Percentiles rank a stretch among this genome's conserved stretches.
phyloP scores from a whole-genome alignment of 2,113 vertebrate species.

The Quiscalus mexicanus region DNA sequence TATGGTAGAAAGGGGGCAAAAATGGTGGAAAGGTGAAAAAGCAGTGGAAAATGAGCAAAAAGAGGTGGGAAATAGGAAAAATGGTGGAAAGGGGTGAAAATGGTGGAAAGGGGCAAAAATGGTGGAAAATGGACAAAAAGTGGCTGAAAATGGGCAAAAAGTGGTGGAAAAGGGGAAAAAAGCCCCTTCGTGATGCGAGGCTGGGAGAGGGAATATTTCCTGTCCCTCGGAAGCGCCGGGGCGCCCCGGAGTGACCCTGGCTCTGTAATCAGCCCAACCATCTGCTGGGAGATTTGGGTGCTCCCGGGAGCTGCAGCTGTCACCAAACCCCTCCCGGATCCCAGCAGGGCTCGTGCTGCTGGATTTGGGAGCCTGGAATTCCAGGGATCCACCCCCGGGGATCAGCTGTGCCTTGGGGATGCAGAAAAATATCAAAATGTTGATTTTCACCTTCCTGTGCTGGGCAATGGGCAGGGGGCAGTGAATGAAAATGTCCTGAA shows the following conservation, averaged over 20 bases:
- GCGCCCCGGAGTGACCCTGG: not conserved
- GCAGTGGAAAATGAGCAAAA: too few relatives aligned
- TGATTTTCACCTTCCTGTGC: rapidly evolving
- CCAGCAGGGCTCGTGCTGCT: rapidly evolving
- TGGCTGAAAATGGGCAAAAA: not conserved
- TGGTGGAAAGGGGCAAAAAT: too few relatives aligned
- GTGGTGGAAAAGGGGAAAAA: rapidly evolving
- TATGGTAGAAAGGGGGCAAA: too few relatives aligned
- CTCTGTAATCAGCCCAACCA: not conserved
- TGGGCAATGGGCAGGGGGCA: not conserved
- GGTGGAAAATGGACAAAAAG: too few relatives aligned
- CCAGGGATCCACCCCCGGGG: rapidly evolving
- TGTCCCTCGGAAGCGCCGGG: rapidly evolving
- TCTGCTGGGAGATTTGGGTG: not conserved
- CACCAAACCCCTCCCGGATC: not conserved
- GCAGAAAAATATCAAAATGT: not conserved
- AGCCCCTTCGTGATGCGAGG: rapidly evolving
- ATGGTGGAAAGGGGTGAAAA: too few relatives aligned
- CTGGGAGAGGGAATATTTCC: not conserved
- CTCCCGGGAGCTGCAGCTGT: not conserved
- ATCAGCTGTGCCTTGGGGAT: rapidly evolving
- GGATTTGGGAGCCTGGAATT: not conserved
- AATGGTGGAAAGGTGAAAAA: too few relatives aligned
- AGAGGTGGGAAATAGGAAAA: too few relatives aligned
- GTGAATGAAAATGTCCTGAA: rapidly evolving